phyloP scores from a whole-genome alignment of 2,797 vertebrate genomes.

The Eulemur albifrons region DNA sequence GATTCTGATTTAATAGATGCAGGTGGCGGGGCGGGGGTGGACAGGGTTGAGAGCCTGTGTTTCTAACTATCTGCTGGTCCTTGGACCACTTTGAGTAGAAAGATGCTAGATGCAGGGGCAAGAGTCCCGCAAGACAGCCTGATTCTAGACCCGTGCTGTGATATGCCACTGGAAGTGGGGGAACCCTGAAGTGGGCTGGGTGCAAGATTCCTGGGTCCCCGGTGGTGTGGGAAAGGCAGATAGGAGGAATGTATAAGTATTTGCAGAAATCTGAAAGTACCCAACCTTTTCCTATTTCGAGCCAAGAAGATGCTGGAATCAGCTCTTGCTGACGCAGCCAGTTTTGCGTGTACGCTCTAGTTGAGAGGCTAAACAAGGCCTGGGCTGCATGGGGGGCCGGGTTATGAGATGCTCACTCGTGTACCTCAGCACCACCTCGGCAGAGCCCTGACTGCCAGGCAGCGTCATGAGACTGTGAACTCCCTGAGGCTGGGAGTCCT shows the following conservation, averaged over 20 bases:
- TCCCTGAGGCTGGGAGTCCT: neutral
- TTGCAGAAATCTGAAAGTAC: neutral
- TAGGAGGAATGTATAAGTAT: neutral
- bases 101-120: neutral
- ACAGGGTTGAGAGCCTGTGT: neutral
- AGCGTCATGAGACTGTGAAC: rapidly evolving
- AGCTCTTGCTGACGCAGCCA: neutral
- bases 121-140: neutral
- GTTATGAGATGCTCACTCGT: neutral
- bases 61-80: neutral
- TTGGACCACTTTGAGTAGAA: neutral
- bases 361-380: neutral
- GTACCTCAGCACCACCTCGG: neutral
- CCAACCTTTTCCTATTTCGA: neutral
- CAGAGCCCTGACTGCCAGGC: neutral
- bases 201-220: neutral
- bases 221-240: neutral
- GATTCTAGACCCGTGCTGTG: neutral
- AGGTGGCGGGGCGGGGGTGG: neutral
- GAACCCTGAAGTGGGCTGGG: neutral
- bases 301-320: constrained; percentile 39
- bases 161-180: neutral
- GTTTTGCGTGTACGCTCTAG: neutral
- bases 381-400: rapidly evolving
- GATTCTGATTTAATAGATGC: neutral